These are phyloP conservation scores for Zosterops pallidus DNA, from an alignment of 2,113 vertebrate species.

Conservation along the genomic window DNA sequence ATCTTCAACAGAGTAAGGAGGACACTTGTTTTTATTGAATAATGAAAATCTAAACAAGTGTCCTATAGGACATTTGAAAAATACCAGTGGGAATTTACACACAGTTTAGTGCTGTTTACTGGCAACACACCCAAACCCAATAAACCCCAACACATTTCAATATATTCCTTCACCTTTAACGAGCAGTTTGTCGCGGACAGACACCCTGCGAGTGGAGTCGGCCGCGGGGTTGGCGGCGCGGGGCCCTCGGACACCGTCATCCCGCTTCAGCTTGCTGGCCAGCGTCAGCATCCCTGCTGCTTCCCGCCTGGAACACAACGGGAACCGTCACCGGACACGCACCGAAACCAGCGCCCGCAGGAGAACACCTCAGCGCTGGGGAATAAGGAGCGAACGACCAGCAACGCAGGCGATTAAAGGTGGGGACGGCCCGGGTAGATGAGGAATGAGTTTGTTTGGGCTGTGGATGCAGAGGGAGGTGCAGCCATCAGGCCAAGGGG, in stretches of 20 bases:
- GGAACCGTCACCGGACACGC: no score
- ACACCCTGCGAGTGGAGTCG: constrained; percentile 90
- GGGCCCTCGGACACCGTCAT: constrained; percentile 87
- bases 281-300: constrained; percentile 90
- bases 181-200: constrained; percentile 92
- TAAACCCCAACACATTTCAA: fast-evolving
- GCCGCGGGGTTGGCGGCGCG: constrained; percentile 76
- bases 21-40: not conserved
- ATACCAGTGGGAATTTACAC: not conserved
- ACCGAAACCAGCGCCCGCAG: no score
- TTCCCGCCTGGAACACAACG: constrained; percentile 57
- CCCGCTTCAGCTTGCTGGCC: constrained; percentile 94
- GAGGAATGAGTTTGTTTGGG: not conserved
- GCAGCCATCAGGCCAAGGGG: not conserved
- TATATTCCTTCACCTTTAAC: constrained; percentile 85
- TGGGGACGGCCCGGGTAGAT: fast-evolving
- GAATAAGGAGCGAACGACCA: fast-evolving
- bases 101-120: not conserved
- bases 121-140: not conserved
- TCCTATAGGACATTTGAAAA: not conserved
- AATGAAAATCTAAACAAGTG: not conserved
- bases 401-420: fast-evolving
- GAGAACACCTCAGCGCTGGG: fast-evolving
- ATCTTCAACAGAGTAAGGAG: not conserved
- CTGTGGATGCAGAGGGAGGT: not conserved